Conservation (phyloP, 2,888 invertebrate genomes). For the Lepeophtheirus nordmannii region DNA sequence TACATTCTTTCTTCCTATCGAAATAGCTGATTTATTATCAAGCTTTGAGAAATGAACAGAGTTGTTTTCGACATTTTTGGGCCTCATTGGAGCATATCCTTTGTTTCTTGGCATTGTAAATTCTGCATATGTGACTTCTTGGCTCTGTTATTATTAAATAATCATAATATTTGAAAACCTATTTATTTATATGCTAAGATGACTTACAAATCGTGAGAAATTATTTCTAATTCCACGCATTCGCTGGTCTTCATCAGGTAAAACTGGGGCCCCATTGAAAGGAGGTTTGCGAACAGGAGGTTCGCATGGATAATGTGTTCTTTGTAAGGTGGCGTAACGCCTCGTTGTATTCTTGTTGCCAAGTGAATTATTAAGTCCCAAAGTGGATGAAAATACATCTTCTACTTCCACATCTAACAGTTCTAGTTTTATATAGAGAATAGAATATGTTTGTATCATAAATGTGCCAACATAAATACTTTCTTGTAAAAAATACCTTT, state of each 20-base stretch:
- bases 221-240: not conserved
- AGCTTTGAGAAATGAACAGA: not conserved
- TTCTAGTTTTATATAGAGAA: too few species aligned
- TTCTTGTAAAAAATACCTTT: not conserved
- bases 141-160: constrained; percentile 7
- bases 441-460: too few species aligned
- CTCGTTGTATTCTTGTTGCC: not conserved
- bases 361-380: too few species aligned
- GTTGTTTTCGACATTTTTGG: not conserved
- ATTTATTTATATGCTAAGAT: not conserved
- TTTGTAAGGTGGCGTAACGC: not conserved
- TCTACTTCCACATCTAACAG: too few species aligned
- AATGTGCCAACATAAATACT: too few species aligned
- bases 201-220: not conserved
- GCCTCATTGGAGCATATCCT: constrained; percentile 16
- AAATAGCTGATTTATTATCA: not conserved
- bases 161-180: not conserved
- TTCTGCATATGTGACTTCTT: constrained; percentile 22
- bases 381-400: too few species aligned
- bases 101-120: constrained; percentile 22
- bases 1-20: not conserved
- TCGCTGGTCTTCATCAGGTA: not conserved
- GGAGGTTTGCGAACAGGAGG: not conserved
- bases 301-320: not conserved
- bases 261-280: not conserved